Evolutionary conservation across 30 jellyfish, hydroid and myxozoan species (phyloP).

Genomic region (Aurelia sp.): DNA sequence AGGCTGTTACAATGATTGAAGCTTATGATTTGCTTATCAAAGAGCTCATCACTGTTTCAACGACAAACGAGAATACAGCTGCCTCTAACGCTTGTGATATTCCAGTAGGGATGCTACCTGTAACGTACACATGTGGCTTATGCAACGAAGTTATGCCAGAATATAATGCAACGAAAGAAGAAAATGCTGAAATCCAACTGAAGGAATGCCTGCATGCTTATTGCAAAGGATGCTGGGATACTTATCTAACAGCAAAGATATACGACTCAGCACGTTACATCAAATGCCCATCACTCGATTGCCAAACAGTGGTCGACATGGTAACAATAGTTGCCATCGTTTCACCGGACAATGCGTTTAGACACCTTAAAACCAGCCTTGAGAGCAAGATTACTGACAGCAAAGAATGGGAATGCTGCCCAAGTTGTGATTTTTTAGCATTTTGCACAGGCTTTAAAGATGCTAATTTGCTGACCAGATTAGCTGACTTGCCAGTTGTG

Average conservation of each 20-base stretch:
- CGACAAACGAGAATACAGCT: no score
- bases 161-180: not conserved
- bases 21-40: no score
- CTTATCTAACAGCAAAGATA: not conserved
- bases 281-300: not conserved
- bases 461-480: not conserved
- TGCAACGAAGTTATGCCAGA: not conserved
- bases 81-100: no score
- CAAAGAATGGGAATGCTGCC: not conserved
- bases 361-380: not conserved
- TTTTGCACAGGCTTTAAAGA: not conserved
- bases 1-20: not conserved
- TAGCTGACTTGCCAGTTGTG: not conserved
- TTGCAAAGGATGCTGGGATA: not conserved
- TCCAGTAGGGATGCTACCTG: no score
- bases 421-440: not conserved
- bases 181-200: not conserved
- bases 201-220: not conserved
- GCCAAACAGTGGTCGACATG: slow-evolving; percentile 5
- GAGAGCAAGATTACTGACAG: not conserved
- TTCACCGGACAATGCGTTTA: not conserved
- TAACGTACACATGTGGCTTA: not conserved
- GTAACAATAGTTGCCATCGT: not conserved
- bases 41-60: no score
- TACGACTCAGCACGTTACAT: not conserved